Percentiles rank a stretch among this genome's conserved stretches.
Evolutionary conservation across 2,888 invertebrate genomes (phyloP).

Genomic region (Auanema sp.): DNA sequence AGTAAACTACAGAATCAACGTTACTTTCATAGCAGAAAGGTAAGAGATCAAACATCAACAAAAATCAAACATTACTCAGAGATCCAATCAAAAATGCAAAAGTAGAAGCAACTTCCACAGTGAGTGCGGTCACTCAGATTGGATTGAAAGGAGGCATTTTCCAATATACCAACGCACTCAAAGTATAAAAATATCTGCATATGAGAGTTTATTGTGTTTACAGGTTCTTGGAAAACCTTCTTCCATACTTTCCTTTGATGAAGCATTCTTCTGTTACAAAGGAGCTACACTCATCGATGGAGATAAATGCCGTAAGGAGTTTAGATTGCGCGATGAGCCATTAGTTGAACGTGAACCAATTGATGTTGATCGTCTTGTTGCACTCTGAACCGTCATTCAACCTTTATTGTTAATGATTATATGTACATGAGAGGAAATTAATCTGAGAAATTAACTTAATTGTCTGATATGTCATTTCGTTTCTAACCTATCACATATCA

Average conservation of each 20-base stretch:
- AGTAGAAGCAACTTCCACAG: slow-evolving; percentile 62
- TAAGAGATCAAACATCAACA: slow-evolving; percentile 14
- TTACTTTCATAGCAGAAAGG: slow-evolving; percentile 61
- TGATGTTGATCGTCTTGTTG: slow-evolving; percentile 28
- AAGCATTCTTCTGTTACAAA: slow-evolving; percentile 62
- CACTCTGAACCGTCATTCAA: slow-evolving; percentile 25
- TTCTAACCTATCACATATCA: no score
- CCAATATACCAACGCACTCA: slow-evolving; percentile 62
- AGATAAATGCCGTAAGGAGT: slow-evolving; percentile 49
- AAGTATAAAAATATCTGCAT: slow-evolving; percentile 25
- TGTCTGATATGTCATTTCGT: no score
- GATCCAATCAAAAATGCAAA: slow-evolving; percentile 61
- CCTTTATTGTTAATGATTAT: no score
- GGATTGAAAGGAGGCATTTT: slow-evolving; percentile 63
- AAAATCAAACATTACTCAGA: slow-evolving; percentile 27
- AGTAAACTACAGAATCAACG: slow-evolving; percentile 57
- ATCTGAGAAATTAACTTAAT: no score
- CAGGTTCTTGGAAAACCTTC: slow-evolving; percentile 56
- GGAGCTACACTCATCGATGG: slow-evolving; percentile 43
- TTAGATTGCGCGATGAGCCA: slow-evolving; percentile 36
- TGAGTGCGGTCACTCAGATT: slow-evolving; percentile 60
- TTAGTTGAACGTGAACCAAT: slow-evolving; percentile 31
- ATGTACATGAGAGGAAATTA: no score
- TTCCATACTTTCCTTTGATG: slow-evolving; percentile 52
- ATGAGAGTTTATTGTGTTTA: not conserved